Conservation (phyloP, 2,797 vertebrate genomes). For the Acrossocheilus fasciatus region DNA sequence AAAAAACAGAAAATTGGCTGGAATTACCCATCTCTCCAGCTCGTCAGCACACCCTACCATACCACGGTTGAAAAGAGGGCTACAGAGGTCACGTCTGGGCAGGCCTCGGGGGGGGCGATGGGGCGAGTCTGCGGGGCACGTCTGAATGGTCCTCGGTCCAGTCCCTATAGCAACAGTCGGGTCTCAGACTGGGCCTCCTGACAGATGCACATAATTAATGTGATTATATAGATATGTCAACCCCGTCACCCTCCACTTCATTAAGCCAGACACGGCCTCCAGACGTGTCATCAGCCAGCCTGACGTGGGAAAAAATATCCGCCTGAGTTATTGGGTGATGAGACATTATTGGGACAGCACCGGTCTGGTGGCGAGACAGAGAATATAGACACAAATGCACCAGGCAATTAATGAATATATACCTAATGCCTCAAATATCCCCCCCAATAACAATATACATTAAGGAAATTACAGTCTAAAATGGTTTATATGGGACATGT, state of each 20-base stretch:
- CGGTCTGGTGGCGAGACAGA: slow-evolving; percentile 21
- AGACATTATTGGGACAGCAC: slow-evolving; percentile 23
- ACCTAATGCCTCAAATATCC: background rate
- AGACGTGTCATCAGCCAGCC: slow-evolving; percentile 42
- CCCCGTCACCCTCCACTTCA: slow-evolving; percentile 67
- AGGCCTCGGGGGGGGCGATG: slow-evolving; percentile 74
- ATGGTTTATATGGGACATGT: background rate
- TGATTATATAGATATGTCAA: slow-evolving; percentile 73
- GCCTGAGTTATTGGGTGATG: slow-evolving; percentile 7
- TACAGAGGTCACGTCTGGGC: slow-evolving; percentile 85
- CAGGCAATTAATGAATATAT: background rate
- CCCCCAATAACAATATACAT: background rate
- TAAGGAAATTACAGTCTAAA: background rate
- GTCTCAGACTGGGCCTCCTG: slow-evolving; percentile 64
- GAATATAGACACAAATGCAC: background rate
- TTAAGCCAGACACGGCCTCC: slow-evolving; percentile 59
- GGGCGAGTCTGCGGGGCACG: slow-evolving; percentile 72
- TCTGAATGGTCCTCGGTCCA: slow-evolving; percentile 72
- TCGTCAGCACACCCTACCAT: slow-evolving; percentile 49
- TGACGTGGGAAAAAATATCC: slow-evolving; percentile 42
- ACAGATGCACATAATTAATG: slow-evolving; percentile 72
- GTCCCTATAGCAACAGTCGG: slow-evolving; percentile 76
- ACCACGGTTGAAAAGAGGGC: slow-evolving; percentile 70
- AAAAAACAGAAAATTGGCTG: slow-evolving; percentile 49
- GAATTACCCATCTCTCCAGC: slow-evolving; percentile 47